Percentiles rank a stretch among this genome's conserved stretches.
These are phyloP conservation scores for Chamaetylas fuelleborni DNA, from an alignment of 2,113 vertebrate species.

Conservation along the genomic window DNA sequence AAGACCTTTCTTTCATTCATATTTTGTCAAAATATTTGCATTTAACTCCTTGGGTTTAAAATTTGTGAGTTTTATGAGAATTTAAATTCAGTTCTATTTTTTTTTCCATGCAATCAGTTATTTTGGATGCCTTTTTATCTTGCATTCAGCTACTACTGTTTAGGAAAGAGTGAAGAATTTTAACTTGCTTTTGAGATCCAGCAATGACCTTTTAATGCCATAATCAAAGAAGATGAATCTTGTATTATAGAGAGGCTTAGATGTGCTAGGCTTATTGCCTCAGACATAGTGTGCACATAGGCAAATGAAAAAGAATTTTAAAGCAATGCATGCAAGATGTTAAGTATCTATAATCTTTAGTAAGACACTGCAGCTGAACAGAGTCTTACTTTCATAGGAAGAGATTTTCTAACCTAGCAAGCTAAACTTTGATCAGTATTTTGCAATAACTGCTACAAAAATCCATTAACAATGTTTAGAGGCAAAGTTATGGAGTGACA, in stretches of 20 bases:
- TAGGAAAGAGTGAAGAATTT: neutral
- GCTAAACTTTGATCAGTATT: neutral
- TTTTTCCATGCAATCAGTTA: neutral
- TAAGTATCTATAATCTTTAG: neutral
- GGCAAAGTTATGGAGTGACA: neutral
- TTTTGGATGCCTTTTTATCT: neutral
- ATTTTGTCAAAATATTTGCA: neutral
- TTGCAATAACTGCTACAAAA: neutral
- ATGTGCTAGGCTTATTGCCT: neutral
- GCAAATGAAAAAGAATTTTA: neutral
- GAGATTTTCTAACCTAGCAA: neutral
- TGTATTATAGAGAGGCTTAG: neutral
- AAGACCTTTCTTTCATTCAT: neutral
- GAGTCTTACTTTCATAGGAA: neutral
- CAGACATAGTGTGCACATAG: neutral
- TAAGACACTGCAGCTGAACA: neutral
- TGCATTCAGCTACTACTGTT: neutral
- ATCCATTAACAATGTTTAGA: neutral
- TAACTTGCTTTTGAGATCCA: rapidly evolving
- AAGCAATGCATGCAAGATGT: neutral
- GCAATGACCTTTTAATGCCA: neutral
- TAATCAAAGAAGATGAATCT: neutral
- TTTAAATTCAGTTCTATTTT: neutral
- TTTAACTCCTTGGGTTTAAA: neutral
- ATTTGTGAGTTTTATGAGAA: neutral